Percentiles rank a stretch among this genome's conserved stretches.
Conservation (phyloP, 2,888 invertebrate genomes). For the Kryphioiulus occultus region DNA sequence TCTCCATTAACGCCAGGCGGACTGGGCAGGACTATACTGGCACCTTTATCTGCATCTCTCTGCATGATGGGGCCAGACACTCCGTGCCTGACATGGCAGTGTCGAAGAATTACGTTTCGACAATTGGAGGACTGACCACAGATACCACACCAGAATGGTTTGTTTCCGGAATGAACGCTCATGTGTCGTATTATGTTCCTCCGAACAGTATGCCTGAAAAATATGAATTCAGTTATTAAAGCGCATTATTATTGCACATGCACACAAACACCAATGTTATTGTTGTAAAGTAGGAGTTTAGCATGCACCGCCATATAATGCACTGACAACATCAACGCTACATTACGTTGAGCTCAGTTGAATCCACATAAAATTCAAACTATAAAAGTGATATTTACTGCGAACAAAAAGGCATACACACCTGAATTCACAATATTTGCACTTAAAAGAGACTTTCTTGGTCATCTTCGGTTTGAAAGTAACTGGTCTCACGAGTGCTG, state of each 20-base stretch:
- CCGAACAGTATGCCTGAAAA: constrained; percentile 55
- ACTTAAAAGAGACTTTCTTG: constrained; percentile 70
- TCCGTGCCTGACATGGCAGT: constrained; percentile 57
- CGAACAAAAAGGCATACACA: constrained; percentile 63
- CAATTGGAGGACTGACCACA: constrained; percentile 63
- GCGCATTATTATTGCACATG: background rate
- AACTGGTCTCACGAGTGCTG: background rate
- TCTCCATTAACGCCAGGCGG: constrained; percentile 6
- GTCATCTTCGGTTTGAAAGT: constrained; percentile 20
- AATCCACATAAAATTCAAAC: too few species aligned
- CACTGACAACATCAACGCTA: too few species aligned
- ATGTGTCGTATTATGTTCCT: constrained; percentile 55
- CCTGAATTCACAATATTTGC: constrained; percentile 89
- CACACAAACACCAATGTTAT: background rate
- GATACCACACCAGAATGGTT: constrained; percentile 58
- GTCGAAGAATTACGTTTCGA: constrained; percentile 61
- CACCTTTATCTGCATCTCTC: constrained; percentile 31
- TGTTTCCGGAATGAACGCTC: constrained; percentile 53
- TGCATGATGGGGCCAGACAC: constrained; percentile 51
- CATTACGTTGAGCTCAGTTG: too few species aligned
- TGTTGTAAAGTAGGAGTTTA: too few species aligned
- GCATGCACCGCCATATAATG: too few species aligned
- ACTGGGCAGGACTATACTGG: background rate
- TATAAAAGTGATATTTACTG: too few species aligned
- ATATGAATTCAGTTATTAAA: background rate